A percentile compares a stretch with the other conserved stretches of the same genome.
Conservation (phyloP, 2,113 vertebrate species). For the Neodontobutis hainanensis region DNA sequence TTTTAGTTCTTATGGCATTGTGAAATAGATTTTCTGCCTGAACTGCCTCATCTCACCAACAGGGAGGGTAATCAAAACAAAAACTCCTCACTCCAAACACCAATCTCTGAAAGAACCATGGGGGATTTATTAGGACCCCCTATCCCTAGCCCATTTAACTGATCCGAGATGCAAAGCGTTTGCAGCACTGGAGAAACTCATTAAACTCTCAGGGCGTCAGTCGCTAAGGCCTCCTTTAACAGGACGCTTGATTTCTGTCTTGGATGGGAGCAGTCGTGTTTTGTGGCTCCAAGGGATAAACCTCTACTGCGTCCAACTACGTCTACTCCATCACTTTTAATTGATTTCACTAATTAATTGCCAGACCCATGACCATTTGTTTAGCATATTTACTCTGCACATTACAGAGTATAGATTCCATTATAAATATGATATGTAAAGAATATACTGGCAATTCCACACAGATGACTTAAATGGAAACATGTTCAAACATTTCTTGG, state of each 20-base stretch:
- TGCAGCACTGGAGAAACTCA: conserved; percentile 77
- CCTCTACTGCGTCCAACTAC: conserved; percentile 46
- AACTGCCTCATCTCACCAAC: conserved; percentile 79
- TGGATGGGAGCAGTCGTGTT: conserved; percentile 50
- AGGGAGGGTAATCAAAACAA: conserved; percentile 82
- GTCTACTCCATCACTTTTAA: conserved; percentile 57
- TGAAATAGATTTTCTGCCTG: conserved; percentile 80
- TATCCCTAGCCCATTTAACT: conserved; percentile 76
- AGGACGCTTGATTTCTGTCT: conserved; percentile 59
- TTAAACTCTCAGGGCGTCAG: conserved; percentile 77
- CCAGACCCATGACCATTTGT: conserved; percentile 45
- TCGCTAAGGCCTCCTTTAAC: conserved; percentile 65
- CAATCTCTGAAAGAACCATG: conserved; percentile 75
- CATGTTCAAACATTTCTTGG: not conserved
- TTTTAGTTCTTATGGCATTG: conserved; percentile 75
- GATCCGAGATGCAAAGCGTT: conserved; percentile 72
- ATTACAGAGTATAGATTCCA: not conserved
- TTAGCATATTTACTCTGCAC: conserved; percentile 40
- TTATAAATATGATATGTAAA: not conserved
- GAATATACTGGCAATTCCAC: conserved; percentile 7
- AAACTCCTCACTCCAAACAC: conserved; percentile 69
- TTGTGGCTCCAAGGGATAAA: conserved; percentile 46
- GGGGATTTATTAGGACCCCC: conserved; percentile 82
- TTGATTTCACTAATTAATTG: conserved; percentile 67
- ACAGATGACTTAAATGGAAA: not conserved